Percentiles rank a stretch among this genome's conserved stretches.
Evolutionary conservation across 2,888 invertebrate genomes (phyloP).

Genomic region (Pheosia tremula): DNA sequence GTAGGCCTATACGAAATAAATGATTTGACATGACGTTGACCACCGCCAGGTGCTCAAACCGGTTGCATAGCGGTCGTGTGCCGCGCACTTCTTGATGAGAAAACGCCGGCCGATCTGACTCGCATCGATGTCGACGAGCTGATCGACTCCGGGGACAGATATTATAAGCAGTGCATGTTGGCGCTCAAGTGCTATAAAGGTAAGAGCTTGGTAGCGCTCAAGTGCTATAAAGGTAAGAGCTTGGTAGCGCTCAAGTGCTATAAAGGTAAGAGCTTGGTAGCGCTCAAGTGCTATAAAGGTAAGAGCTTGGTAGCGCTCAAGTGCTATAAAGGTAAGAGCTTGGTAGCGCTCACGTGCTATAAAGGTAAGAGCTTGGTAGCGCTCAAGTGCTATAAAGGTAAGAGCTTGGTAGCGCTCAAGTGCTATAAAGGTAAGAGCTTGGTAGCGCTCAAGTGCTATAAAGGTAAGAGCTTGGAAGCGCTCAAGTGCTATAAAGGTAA

Average conservation of each 20-base stretch:
- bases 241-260: slow-evolving; percentile 58
- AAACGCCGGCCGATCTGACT: slow-evolving; percentile 50
- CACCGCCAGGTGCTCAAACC: slow-evolving; percentile 66
- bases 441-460: no score
- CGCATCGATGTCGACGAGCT: slow-evolving; percentile 64
- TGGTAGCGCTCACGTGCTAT: no score
- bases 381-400: no score
- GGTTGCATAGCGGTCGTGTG: slow-evolving; percentile 72
- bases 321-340: no score
- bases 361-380: no score
- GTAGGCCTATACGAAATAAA: no score
- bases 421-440: no score
- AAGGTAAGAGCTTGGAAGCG: no score
- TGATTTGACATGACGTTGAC: no score
- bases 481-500: no score
- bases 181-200: slow-evolving; percentile 76
- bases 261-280: slow-evolving; percentile 54
- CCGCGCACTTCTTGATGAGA: slow-evolving; percentile 69
- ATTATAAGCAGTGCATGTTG: slow-evolving; percentile 64
- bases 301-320: no score
- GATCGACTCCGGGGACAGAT: slow-evolving; percentile 64
- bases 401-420: no score
- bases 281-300: slow-evolving; percentile 75
- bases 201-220: slow-evolving; percentile 33
- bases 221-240: slow-evolving; percentile 72